These are phyloP conservation scores for Coracopsis vasa DNA, from an alignment of 2,113 vertebrate species.

Conservation along the genomic window DNA sequence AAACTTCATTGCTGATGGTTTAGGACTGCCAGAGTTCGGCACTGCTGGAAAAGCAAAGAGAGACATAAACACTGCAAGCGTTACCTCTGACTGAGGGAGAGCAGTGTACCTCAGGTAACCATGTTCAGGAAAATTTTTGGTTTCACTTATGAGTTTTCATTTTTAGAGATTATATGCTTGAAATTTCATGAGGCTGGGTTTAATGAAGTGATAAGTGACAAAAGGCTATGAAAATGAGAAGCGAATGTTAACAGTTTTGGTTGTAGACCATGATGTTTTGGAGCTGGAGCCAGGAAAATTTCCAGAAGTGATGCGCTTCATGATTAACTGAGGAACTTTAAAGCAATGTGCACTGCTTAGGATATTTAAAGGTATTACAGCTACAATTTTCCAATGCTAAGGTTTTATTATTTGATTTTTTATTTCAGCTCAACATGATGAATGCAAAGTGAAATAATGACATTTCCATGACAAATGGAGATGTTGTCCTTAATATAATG, in stretches of 20 bases:
- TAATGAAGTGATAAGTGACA: not conserved
- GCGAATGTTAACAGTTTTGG: not conserved
- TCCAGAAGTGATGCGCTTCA: not conserved
- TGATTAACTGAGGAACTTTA: not conserved
- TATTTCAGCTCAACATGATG: not conserved
- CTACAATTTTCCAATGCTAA: not conserved
- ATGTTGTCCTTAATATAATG: not conserved
- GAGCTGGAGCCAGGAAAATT: not conserved
- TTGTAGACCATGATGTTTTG: not conserved
- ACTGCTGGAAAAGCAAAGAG: not conserved
- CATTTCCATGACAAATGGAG: not conserved
- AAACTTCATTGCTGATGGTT: not conserved
- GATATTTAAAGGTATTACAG: not conserved
- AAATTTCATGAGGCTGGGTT: not conserved
- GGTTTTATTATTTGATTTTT: not conserved
- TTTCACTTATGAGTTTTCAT: not conserved
- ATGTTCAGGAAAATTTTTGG: not conserved
- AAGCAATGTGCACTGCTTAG: not conserved
- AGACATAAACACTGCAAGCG: accelerated
- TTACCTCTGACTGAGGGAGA: not conserved
- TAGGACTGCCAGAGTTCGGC: not conserved
- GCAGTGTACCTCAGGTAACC: not conserved
- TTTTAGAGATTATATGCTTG: not conserved
- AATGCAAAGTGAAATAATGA: not conserved
- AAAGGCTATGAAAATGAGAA: not conserved